These are phyloP conservation scores for Abramis brama DNA, from an alignment of 2,113 vertebrate species.

Conservation along the genomic window DNA sequence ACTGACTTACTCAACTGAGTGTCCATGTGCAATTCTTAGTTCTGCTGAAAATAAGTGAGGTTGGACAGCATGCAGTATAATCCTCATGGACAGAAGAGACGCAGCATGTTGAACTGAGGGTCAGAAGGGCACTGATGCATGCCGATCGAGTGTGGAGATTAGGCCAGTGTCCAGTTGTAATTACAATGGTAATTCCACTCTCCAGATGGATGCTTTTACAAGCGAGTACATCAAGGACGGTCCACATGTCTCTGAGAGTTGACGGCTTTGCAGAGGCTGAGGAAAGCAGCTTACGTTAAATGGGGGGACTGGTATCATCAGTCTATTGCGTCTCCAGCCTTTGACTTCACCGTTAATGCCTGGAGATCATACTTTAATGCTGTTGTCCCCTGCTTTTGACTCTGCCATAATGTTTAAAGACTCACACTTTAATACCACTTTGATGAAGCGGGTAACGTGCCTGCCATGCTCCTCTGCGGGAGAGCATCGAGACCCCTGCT, in stretches of 20 bases:
- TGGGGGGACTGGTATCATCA: constrained; percentile 15
- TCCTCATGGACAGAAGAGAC: constrained; percentile 16
- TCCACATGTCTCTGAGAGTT: constrained; percentile 21
- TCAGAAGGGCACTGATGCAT: constrained; percentile 21
- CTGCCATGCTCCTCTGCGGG: constrained; percentile 20
- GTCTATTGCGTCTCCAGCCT: constrained; percentile 28
- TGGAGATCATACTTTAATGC: constrained; percentile 38
- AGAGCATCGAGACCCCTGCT: constrained; percentile 17
- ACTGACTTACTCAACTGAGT: not conserved
- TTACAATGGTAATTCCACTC: constrained; percentile 53
- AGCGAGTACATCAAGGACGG: constrained; percentile 39
- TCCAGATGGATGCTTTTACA: constrained; percentile 47
- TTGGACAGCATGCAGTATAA: not conserved
- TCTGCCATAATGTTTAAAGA: constrained; percentile 18
- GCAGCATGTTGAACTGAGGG: not conserved
- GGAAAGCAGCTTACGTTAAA: constrained; percentile 52
- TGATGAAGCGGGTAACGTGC: not conserved
- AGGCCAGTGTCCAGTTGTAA: constrained; percentile 45
- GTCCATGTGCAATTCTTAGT: not conserved
- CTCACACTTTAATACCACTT: constrained; percentile 25
- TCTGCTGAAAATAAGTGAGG: not conserved
- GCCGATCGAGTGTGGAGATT: constrained; percentile 46
- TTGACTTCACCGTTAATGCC: constrained; percentile 26
- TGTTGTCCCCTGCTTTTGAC: constrained; percentile 6
- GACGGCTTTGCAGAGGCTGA: not conserved